These are phyloP conservation scores for Drosophila quinaria DNA, from an alignment of 2,888 invertebrate species.

Conservation along the genomic window DNA sequence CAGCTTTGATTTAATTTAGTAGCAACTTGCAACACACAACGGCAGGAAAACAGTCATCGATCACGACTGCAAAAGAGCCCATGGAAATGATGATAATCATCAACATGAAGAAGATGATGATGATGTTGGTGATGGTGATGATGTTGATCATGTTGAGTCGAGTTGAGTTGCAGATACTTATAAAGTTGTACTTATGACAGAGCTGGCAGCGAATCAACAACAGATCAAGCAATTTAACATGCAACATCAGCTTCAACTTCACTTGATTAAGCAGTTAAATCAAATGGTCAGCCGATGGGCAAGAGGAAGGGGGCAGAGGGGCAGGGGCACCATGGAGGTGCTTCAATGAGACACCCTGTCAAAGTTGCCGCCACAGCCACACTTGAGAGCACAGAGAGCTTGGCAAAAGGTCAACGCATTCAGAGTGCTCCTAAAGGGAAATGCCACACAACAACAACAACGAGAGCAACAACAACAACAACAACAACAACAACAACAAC, in stretches of 20 bases:
- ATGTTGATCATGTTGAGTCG: neutral
- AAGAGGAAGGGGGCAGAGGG: neutral
- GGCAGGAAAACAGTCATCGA: constrained; percentile 70
- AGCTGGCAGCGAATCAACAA: constrained; percentile 55
- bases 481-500: constrained; percentile 25
- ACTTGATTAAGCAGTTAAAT: constrained; percentile 78
- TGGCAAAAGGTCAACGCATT: constrained; percentile 77
- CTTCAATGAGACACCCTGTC: constrained; percentile 63
- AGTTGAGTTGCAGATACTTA: constrained; percentile 23
- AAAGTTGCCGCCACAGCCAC: constrained; percentile 74
- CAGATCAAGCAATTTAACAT: constrained; percentile 72
- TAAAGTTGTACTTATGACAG: constrained; percentile 54
- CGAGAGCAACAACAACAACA: constrained; percentile 31
- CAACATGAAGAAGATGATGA: constrained; percentile 6
- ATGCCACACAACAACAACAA: constrained; percentile 71
- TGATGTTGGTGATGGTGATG: constrained; percentile 1
- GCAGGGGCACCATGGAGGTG: constrained; percentile 54
- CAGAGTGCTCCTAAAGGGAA: constrained; percentile 66
- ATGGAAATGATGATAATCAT: constrained; percentile 10
- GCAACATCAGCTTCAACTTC: constrained; percentile 68
- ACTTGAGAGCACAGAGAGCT: constrained; percentile 70
- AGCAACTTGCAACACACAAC: constrained; percentile 57
- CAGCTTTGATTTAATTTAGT: constrained; percentile 81
- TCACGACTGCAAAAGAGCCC: constrained; percentile 51
- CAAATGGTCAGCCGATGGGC: constrained; percentile 57